phyloP scores from a whole-genome alignment of 1,140 invertebrate species.

The Mamestra configurata region DNA sequence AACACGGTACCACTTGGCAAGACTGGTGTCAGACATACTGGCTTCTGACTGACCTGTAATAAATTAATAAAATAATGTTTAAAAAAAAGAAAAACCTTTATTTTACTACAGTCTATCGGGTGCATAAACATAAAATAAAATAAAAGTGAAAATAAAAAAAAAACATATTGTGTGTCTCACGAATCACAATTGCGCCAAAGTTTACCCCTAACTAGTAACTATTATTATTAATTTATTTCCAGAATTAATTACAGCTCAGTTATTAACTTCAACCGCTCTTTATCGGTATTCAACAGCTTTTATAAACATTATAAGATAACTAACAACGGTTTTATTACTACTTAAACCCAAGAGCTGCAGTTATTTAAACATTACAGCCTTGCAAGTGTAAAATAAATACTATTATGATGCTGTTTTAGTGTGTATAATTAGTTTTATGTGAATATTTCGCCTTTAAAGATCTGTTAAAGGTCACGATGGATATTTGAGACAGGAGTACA shows the following conservation, averaged over 20 bases:
- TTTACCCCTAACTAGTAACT: too few species aligned
- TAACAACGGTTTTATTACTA: neutral
- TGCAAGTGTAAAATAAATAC: slow-evolving; percentile 39
- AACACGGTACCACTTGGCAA: too few species aligned
- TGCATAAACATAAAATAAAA: too few species aligned
- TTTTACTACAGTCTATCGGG: too few species aligned
- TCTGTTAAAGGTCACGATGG: neutral
- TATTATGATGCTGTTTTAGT: slow-evolving; percentile 21
- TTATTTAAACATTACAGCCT: slow-evolving; percentile 21
- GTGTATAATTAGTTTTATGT: slow-evolving; percentile 26
- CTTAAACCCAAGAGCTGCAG: neutral
- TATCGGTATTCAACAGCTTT: slow-evolving; percentile 15
- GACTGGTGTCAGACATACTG: too few species aligned
- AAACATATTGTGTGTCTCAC: too few species aligned
- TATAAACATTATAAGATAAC: slow-evolving; percentile 1
- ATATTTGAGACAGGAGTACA: neutral
- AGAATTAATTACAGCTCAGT: slow-evolving; percentile 13
- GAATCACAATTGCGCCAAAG: too few species aligned
- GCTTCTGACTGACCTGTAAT: too few species aligned
- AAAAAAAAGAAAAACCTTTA: too few species aligned
- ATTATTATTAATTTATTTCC: neutral
- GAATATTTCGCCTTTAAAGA: neutral
- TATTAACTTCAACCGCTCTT: neutral
- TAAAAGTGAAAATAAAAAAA: too few species aligned
- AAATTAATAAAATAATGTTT: too few species aligned